These are phyloP conservation scores for Palloptera scutellata DNA, from an alignment of 2,888 invertebrate genomes.

Conservation along the genomic window DNA sequence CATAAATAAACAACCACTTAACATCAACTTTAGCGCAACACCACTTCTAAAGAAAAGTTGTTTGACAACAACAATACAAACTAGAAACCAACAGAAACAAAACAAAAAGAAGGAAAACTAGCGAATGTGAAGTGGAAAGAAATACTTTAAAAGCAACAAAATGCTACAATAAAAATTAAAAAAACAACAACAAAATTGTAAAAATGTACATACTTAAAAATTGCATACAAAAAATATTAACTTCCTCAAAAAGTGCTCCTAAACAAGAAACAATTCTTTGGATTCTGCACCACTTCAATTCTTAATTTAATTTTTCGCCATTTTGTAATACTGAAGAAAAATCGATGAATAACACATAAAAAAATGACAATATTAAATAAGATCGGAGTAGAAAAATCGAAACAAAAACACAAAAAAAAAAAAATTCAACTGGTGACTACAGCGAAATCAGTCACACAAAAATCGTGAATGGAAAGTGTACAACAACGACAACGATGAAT, in stretches of 20 bases:
- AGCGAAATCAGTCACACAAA: neutral
- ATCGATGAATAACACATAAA: neutral
- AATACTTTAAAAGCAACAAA: neutral
- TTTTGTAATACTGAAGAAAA: neutral
- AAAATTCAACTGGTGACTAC: neutral
- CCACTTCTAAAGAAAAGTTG: conserved; percentile 13
- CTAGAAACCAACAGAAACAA: neutral
- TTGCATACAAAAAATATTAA: no score
- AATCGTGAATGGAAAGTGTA: conserved; percentile 28
- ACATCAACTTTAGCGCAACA: neutral
- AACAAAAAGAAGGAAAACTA: neutral
- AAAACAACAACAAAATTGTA: conserved; percentile 5
- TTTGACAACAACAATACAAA: conserved; percentile 15
- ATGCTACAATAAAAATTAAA: neutral
- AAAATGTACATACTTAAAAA: neutral
- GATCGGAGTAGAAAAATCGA: neutral
- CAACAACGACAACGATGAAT: conserved; percentile 14
- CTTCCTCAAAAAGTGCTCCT: neutral
- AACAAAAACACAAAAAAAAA: neutral
- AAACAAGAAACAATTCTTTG: no score
- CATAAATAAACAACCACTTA: neutral
- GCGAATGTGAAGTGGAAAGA: neutral
- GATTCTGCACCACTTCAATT: neutral
- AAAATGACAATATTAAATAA: neutral
- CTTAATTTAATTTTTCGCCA: neutral